A percentile compares a stretch with the other conserved stretches of the same genome.
These are phyloP conservation scores for Gasterosteus nipponicus DNA, from an alignment of 2,113 vertebrate species.

Conservation along the genomic window DNA sequence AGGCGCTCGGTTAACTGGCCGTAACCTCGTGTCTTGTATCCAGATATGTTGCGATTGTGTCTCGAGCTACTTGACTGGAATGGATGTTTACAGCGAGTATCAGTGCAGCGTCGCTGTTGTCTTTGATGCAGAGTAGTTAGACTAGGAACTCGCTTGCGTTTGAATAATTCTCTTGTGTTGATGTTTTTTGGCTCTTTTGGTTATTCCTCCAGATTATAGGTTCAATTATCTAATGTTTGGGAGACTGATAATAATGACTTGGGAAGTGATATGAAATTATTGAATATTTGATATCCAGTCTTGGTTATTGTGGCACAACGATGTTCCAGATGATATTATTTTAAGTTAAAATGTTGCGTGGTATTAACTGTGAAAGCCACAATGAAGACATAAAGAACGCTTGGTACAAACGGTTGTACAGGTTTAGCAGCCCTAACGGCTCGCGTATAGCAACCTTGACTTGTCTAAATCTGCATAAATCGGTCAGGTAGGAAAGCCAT, in stretches of 20 bases:
- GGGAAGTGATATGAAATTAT: background rate
- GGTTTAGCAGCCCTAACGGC: background rate
- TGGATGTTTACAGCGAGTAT: background rate
- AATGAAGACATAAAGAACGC: background rate
- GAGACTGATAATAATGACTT: background rate
- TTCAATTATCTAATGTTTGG: background rate
- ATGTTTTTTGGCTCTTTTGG: background rate
- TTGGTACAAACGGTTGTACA: background rate
- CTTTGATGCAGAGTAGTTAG: background rate
- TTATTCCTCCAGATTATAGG: background rate
- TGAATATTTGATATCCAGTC: constrained; percentile 3
- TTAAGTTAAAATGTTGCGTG: background rate
- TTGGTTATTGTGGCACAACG: background rate
- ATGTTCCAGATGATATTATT: background rate
- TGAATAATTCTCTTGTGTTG: background rate
- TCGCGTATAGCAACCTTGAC: background rate
- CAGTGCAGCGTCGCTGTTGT: background rate
- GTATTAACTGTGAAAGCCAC: background rate
- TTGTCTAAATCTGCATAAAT: background rate
- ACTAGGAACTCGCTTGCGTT: background rate
- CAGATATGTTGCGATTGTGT: constrained; percentile 24
- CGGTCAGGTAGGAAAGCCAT: constrained; percentile 23
- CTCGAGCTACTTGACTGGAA: background rate
- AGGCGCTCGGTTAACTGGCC: constrained; percentile 40
- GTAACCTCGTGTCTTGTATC: constrained; percentile 15